Percentiles rank a stretch among this genome's conserved stretches.
Conservation (phyloP, 2,113 vertebrate genomes). For the Accipiter cooperii region DNA sequence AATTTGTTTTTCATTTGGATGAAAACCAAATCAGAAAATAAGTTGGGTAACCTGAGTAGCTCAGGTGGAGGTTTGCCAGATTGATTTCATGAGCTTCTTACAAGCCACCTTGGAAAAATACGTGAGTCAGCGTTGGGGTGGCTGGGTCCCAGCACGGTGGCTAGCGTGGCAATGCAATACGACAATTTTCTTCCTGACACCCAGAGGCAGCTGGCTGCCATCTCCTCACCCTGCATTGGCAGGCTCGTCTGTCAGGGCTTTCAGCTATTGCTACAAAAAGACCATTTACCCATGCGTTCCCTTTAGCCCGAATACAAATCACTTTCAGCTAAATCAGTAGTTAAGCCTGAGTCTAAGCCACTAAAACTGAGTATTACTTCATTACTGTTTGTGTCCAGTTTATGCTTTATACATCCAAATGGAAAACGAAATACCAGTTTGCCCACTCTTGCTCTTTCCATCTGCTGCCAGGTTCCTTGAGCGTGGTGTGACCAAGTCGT, state of each 20-base stretch:
- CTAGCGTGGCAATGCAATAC: not conserved
- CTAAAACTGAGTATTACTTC: not conserved
- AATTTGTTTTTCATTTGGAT: not conserved
- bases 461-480: not conserved
- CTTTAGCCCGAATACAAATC: not conserved
- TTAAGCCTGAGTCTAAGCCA: not conserved
- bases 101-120: not conserved
- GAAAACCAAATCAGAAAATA: not conserved
- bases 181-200: not conserved
- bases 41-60: not conserved
- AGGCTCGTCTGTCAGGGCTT: not conserved
- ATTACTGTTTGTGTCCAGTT: not conserved
- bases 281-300: not conserved
- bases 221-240: not conserved
- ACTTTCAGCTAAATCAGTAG: not conserved
- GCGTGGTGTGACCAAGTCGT: not conserved
- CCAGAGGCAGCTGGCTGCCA: not conserved
- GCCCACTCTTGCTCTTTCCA: not conserved
- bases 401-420: not conserved
- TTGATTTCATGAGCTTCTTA: not conserved
- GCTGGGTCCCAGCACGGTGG: not conserved
- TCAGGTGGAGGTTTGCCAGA: not conserved
- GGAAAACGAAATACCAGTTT: not conserved
- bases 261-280: not conserved
- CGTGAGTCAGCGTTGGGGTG: accelerated